These are phyloP conservation scores for Hemicordylus capensis DNA, from an alignment of 2,113 vertebrate genomes.

Conservation along the genomic window DNA sequence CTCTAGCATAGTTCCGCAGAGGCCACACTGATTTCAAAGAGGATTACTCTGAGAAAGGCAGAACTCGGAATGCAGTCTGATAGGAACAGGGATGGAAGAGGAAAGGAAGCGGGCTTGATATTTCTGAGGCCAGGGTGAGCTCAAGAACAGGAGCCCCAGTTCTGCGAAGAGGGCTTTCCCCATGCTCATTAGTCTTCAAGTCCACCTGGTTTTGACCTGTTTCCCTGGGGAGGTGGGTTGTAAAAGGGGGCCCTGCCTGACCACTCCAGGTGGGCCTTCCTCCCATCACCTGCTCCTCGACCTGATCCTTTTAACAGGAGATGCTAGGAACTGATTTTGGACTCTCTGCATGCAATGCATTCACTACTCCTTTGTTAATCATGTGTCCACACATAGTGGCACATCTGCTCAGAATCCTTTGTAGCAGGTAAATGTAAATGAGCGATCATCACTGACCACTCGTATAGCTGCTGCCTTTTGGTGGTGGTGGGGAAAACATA, in stretches of 20 bases:
- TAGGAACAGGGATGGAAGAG: neutral
- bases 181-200: too few relatives aligned
- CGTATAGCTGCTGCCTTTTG: neutral
- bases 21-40: neutral
- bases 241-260: too few relatives aligned
- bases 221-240: too few relatives aligned
- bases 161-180: too few relatives aligned
- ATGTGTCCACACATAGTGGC: neutral
- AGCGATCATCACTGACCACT: neutral
- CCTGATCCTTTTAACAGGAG: too few relatives aligned
- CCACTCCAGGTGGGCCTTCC: too few relatives aligned
- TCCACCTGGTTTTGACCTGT: too few relatives aligned
- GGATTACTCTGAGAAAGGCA: neutral
- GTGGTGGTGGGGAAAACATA: too few relatives aligned
- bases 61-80: neutral
- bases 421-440: neutral
- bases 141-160: neutral
- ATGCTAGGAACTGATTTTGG: too few relatives aligned
- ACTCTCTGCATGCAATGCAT: neutral
- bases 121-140: neutral
- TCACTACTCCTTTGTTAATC: too few relatives aligned
- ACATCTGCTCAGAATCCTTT: neutral
- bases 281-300: too few relatives aligned
- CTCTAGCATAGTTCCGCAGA: too few relatives aligned
- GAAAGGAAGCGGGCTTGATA: neutral